Conservation (phyloP, 92 coral and sea anemone species). For the Heliopora coerulea region DNA sequence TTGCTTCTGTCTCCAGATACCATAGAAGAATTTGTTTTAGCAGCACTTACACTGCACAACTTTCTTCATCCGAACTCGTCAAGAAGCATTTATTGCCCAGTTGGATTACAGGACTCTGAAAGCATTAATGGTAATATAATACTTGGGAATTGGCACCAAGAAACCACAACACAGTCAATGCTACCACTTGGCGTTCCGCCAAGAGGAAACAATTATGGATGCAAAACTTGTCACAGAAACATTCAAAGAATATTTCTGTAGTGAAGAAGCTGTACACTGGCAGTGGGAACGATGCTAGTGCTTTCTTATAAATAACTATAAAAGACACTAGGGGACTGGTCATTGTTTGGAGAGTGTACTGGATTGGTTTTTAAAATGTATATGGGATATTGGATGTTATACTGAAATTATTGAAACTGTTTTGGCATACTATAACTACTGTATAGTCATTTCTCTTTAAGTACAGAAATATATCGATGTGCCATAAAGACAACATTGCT, state of each 20-base stretch:
- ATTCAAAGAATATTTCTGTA: neutral
- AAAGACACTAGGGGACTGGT: too few relatives aligned
- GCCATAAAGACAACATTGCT: too few relatives aligned
- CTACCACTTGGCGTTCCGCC: neutral
- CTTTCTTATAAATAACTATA: too few relatives aligned
- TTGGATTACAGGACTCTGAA: neutral
- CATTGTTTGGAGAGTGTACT: too few relatives aligned
- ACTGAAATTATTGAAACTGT: too few relatives aligned
- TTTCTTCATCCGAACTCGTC: slow-evolving; percentile 15
- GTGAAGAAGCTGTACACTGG: slow-evolving; percentile 14
- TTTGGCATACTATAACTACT: too few relatives aligned
- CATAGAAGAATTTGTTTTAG: neutral
- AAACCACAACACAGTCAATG: too few relatives aligned
- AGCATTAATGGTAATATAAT: neutral
- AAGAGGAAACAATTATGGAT: neutral
- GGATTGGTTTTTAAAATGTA: too few relatives aligned
- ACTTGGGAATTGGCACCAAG: neutral
- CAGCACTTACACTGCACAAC: neutral
- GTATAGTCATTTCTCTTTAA: too few relatives aligned
- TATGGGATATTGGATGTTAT: too few relatives aligned
- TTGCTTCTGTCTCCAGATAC: neutral
- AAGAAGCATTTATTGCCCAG: neutral
- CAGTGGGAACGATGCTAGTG: too few relatives aligned
- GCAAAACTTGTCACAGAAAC: neutral
- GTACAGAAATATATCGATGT: too few relatives aligned